A percentile compares a stretch with the other conserved stretches of the same genome.
Evolutionary conservation across 2,113 vertebrate species (phyloP).

Genomic region (Sapayoa aenigma): DNA sequence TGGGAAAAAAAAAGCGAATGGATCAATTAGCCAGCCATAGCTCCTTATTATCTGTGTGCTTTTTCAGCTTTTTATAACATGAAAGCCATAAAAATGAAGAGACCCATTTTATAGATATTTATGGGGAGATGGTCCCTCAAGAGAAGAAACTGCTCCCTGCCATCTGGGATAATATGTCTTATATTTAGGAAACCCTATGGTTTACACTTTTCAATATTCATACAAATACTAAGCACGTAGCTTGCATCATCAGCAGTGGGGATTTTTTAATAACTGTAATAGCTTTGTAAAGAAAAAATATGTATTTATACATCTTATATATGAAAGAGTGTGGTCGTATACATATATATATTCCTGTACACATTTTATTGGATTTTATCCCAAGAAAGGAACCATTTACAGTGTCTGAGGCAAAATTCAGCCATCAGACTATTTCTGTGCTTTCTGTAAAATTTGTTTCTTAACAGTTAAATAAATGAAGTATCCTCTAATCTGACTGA

Average conservation of each 20-base stretch:
- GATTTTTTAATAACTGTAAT: not conserved
- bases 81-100: slow-evolving; percentile 36
- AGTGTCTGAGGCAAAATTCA: not conserved
- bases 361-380: not conserved
- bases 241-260: not conserved
- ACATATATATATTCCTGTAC: not conserved
- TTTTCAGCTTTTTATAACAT: slow-evolving; percentile 1
- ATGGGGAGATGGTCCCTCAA: not conserved
- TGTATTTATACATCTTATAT: not conserved
- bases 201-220: not conserved
- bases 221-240: not conserved
- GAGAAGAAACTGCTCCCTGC: not conserved
- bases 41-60: not conserved
- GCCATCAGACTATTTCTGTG: not conserved
- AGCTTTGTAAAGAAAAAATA: not conserved
- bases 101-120: slow-evolving; percentile 6
- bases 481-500: not conserved
- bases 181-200: not conserved
- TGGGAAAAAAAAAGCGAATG: not conserved
- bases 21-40: slow-evolving; percentile 9
- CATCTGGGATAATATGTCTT: not conserved
- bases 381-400: not conserved
- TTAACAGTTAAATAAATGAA: not conserved
- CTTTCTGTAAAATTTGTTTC: not conserved
- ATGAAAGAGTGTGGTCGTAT: not conserved